phyloP scores from a whole-genome alignment of 2,113 vertebrate species.

The Colius striatus region DNA sequence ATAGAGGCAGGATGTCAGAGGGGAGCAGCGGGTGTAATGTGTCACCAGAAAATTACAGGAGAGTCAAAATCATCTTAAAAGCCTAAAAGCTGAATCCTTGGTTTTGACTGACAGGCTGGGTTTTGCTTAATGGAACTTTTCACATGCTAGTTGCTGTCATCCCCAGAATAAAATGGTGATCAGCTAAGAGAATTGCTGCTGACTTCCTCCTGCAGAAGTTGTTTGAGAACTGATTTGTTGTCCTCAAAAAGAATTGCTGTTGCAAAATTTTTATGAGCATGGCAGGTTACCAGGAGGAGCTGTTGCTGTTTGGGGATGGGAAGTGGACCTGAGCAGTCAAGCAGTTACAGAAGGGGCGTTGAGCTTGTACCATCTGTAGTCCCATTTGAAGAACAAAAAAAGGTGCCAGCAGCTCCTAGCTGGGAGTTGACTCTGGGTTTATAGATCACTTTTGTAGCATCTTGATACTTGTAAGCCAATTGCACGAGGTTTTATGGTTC shows the following conservation, averaged over 20 bases:
- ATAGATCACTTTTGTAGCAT: not conserved
- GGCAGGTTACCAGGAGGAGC: not conserved
- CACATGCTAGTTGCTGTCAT: not conserved
- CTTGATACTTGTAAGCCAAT: not conserved
- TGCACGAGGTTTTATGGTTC: not conserved
- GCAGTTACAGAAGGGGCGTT: not conserved
- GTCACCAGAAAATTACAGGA: not conserved
- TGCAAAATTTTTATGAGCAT: rapidly evolving
- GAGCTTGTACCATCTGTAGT: not conserved
- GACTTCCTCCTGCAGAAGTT: not conserved
- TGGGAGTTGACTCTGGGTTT: not conserved
- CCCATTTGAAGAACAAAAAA: not conserved
- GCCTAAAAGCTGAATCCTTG: not conserved
- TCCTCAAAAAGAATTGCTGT: not conserved
- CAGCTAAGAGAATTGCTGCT: not conserved
- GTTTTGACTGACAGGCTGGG: not conserved
- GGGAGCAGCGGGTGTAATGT: not conserved
- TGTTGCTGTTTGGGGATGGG: not conserved
- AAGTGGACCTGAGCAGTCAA: not conserved
- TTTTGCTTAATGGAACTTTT: not conserved
- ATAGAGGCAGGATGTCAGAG: not conserved
- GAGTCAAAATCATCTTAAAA: not conserved
- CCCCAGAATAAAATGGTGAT: not conserved
- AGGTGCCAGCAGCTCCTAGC: not conserved
- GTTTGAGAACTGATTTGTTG: not conserved